These are phyloP conservation scores for Lepidurus couesii DNA, from an alignment of 1,140 invertebrate genomes.

Conservation along the genomic window DNA sequence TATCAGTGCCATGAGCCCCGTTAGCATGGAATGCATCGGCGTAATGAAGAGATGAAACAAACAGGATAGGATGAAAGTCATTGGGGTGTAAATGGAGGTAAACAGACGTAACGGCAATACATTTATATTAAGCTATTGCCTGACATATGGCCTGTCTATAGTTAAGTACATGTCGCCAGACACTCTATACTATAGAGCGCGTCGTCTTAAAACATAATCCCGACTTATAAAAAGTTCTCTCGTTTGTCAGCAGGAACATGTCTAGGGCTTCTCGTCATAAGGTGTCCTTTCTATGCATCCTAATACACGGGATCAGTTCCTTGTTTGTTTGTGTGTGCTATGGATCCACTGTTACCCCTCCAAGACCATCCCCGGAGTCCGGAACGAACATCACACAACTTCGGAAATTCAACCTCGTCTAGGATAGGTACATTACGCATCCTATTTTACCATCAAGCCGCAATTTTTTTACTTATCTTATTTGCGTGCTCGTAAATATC, in stretches of 20 bases:
- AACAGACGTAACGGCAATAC: no score
- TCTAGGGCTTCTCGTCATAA: not conserved
- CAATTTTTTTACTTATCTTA: not conserved
- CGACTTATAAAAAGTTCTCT: not conserved
- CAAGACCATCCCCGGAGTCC: not conserved
- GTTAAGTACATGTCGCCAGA: not conserved
- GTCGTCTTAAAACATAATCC: not conserved
- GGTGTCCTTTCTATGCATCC: constrained; percentile 3
- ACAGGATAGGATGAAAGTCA: no score
- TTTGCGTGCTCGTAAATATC: not conserved
- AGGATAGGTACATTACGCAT: not conserved
- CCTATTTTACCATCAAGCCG: not conserved
- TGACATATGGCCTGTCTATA: not conserved
- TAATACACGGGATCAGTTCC: not conserved
- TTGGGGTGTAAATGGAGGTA: no score
- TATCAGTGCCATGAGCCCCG: no score
- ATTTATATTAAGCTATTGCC: not conserved
- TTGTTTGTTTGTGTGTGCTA: not conserved
- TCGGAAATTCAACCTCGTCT: not conserved
- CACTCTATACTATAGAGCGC: not conserved
- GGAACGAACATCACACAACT: not conserved
- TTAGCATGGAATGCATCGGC: no score
- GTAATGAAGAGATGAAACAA: no score
- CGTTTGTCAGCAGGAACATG: constrained; percentile 12
- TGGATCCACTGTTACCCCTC: constrained; percentile 13